Conservation (phyloP, 2,113 vertebrate species). For the Suricata suricatta region DNA sequence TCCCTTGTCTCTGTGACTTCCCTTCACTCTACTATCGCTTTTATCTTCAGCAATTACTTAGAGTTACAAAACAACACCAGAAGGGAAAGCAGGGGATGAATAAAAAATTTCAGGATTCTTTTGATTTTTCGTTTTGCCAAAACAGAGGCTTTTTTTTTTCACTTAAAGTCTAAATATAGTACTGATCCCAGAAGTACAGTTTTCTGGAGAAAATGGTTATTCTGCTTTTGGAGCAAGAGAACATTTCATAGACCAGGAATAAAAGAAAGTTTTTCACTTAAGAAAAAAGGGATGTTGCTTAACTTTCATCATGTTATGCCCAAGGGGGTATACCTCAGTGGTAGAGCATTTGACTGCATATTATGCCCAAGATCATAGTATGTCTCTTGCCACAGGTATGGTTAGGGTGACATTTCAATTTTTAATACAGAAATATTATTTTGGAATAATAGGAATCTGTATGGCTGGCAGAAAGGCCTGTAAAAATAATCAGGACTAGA, state of each 20-base stretch:
- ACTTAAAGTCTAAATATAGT: not conserved
- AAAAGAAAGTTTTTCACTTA: not conserved
- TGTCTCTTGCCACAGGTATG: not conserved
- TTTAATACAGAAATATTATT: not conserved
- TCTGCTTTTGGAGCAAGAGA: not conserved
- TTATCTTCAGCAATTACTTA: not conserved
- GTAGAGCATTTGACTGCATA: too few relatives aligned
- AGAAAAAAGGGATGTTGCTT: not conserved
- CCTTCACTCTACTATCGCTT: not conserved
- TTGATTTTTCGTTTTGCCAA: conserved; percentile 5
- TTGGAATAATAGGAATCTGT: not conserved
- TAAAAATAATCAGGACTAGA: not conserved
- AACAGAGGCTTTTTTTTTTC: not conserved
- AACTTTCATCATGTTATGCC: not conserved
- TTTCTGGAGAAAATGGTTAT: not conserved
- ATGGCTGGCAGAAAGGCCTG: not conserved
- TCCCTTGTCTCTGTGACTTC: not conserved
- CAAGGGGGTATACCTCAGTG: too few relatives aligned
- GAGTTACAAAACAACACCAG: not conserved
- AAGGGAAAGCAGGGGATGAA: not conserved
- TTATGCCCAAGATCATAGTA: not conserved
- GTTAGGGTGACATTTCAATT: not conserved
- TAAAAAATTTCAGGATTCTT: not conserved
- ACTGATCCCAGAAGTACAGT: not conserved
- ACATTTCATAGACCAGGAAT: not conserved